Conservation (phyloP, 2,797 vertebrate species). For the Enteromius argenteus region DNA sequence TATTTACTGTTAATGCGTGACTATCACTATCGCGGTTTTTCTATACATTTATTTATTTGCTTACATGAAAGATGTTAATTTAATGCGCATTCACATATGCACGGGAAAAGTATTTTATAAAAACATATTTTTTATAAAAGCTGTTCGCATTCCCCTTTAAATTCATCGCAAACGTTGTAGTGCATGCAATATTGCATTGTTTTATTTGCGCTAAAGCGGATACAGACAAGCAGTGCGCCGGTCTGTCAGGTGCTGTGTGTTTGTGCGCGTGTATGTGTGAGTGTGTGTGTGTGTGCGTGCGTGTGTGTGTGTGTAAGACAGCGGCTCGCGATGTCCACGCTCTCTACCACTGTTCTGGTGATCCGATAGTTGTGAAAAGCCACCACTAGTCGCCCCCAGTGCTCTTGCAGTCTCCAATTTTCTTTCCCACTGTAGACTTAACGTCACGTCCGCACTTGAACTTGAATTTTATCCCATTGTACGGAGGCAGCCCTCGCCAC, state of each 20-base stretch:
- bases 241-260: conserved; percentile 16
- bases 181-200: neutral
- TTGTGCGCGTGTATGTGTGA: neutral
- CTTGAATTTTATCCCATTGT: conserved; percentile 99
- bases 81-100: neutral
- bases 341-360: conserved; percentile 61
- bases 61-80: neutral
- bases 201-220: conserved; percentile 29
- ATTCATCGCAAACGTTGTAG: neutral
- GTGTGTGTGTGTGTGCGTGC: neutral
- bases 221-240: conserved; percentile 31
- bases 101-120: neutral
- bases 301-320: conserved; percentile 33
- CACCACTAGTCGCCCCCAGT: conserved; percentile 99
- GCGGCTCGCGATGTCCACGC: conserved; percentile 65
- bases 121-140: neutral
- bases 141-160: conserved; percentile 1
- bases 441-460: conserved; percentile 99
- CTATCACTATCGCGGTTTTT: neutral
- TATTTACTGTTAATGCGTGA: conserved; percentile 1
- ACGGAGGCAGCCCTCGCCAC: conserved; percentile 95
- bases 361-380: conserved; percentile 92
- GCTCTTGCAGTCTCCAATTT: conserved; percentile 94
- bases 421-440: conserved; percentile 96
- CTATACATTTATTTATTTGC: neutral